Evolutionary conservation across 2,113 vertebrate species (phyloP), one percentile per base, ranked within the genome.

Genomic region (Xiphias gladius): DNA sequence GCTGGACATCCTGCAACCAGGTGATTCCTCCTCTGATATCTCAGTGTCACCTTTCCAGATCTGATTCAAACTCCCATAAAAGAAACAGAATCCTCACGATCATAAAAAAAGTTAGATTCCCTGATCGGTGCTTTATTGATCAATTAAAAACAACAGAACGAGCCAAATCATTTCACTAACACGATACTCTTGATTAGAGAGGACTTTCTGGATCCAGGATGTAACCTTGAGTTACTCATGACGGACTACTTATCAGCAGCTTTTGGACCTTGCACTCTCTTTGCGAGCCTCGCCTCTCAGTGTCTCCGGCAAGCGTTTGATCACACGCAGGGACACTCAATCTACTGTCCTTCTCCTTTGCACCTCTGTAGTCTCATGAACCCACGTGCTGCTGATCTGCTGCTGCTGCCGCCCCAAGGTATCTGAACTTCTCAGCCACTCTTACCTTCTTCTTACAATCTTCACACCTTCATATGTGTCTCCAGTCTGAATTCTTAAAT

Each of bases 201-300:
- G 52, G 43, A 37, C 43, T 67, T 62, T n/a, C 28, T 30, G 11
- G 58, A 75, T 80, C 57, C 52, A 70, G 69, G 79, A 78, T 89
- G 59, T 84, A 84, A 88, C 85, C 84, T 91, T 93, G 86, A 88
- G 79, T 91, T 37, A 55, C 76, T 86, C 52, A 64, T 58, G 85
- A 76, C 72, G 32, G 54, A 54, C 6, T 57, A 52, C 83, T 95
- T 95, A 94, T 95, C 95, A 94, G 87, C 78, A 20, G 67, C 48
- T 63, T 66, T 57, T 92, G 94, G 83, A 96, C 95, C 82, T 95
- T 96, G 94, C 26, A 69, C 94, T 87, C n/a, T 59, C 14, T 69
- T 59, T 39, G 12, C 64, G 68, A 85, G 80, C 59, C 85, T 86
- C 41, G 9, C 74, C 84, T 82, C 64, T 88, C 64, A 28, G 26